Conservation (phyloP, 2,888 invertebrate species). For the Falcaria lacertinaria region DNA sequence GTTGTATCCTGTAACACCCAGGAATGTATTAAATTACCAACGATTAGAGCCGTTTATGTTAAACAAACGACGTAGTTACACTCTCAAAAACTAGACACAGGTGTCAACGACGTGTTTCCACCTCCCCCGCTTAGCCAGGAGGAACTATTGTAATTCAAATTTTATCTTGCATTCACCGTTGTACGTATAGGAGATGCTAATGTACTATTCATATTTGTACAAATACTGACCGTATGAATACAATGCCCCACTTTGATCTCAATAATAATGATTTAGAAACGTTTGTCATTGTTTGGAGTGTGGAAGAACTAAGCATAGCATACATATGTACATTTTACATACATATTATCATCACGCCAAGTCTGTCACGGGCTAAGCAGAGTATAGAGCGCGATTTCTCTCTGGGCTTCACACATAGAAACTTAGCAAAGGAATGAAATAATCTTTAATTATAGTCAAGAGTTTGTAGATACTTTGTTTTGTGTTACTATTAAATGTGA, state of each 20-base stretch:
- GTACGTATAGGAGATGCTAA: not conserved
- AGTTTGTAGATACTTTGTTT: too few relatives aligned
- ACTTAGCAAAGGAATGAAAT: too few relatives aligned
- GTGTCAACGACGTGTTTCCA: not conserved
- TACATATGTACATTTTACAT: too few relatives aligned
- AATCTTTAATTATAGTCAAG: too few relatives aligned
- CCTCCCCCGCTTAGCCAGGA: not conserved
- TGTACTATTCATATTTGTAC: not conserved
- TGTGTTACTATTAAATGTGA: too few relatives aligned
- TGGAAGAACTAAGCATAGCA: too few relatives aligned
- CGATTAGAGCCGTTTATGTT: not conserved
- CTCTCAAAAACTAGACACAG: not conserved
- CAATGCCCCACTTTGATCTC: not conserved
- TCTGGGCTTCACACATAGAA: too few relatives aligned
- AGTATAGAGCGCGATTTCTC: too few relatives aligned
- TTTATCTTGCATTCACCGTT: not conserved
- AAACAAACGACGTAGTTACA: not conserved
- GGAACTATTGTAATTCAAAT: not conserved
- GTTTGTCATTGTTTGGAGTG: not conserved
- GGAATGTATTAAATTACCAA: not conserved
- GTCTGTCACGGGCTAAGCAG: too few relatives aligned
- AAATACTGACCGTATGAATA: not conserved
- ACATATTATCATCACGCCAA: too few relatives aligned
- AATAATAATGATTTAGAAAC: not conserved
- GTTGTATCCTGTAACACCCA: not conserved